Percentiles rank a stretch among this genome's conserved stretches.
Evolutionary conservation across 2,113 vertebrate genomes (phyloP).

Genomic region (Poicephalus meyeri): DNA sequence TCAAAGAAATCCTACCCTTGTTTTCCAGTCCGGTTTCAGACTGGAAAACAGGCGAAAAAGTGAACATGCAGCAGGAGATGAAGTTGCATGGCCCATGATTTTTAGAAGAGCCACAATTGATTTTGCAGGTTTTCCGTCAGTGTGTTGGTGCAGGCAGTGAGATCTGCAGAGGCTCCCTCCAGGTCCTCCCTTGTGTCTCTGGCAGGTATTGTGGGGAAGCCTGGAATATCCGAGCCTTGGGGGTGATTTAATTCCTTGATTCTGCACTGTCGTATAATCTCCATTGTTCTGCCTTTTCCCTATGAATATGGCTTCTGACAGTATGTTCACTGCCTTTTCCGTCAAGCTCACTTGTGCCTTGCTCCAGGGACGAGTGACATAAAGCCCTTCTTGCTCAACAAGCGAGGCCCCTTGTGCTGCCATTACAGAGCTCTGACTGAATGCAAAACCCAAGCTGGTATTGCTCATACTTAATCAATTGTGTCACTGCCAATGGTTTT

Average conservation of each 20-base stretch:
- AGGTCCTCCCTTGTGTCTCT: slow-evolving; percentile 3
- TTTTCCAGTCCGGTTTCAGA: neutral
- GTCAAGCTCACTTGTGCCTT: slow-evolving; percentile 5
- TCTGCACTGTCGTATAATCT: slow-evolving; percentile 27
- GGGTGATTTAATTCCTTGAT: slow-evolving; percentile 31
- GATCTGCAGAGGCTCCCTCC: neutral
- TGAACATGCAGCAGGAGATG: rapidly evolving
- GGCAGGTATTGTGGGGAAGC: neutral
- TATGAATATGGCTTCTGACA: slow-evolving; percentile 43
- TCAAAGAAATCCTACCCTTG: neutral
- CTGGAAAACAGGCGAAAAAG: neutral
- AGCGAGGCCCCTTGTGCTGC: slow-evolving; percentile 4
- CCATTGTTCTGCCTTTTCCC: slow-evolving; percentile 17
- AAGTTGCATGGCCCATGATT: neutral
- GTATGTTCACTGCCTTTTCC: slow-evolving; percentile 18
- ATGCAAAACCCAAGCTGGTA: slow-evolving; percentile 31
- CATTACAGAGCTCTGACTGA: slow-evolving; percentile 14
- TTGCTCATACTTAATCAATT: slow-evolving; percentile 46
- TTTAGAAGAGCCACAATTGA: neutral
- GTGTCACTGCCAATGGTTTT: neutral
- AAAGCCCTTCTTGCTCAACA: slow-evolving; percentile 30
- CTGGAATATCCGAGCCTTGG: neutral
- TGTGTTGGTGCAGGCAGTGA: neutral
- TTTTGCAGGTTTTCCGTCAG: neutral
- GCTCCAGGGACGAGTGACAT: slow-evolving; percentile 47